These are phyloP conservation scores for Volucella zonaria DNA, from an alignment of 2,888 invertebrate species.

Conservation along the genomic window DNA sequence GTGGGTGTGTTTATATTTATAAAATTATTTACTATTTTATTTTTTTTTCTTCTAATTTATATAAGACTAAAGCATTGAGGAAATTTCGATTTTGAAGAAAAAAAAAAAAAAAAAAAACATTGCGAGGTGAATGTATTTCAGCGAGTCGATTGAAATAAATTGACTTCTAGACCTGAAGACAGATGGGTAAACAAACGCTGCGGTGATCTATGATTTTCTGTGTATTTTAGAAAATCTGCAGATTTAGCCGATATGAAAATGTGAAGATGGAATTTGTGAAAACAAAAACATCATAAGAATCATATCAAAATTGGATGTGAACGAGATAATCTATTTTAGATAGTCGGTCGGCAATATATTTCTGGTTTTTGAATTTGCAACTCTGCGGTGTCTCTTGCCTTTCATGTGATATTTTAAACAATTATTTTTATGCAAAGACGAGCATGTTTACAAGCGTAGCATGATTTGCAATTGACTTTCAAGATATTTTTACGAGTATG, in stretches of 20 bases:
- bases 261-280: not conserved
- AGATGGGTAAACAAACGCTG: constrained; percentile 3
- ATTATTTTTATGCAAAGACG: no score
- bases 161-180: not conserved
- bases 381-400: no score
- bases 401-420: no score
- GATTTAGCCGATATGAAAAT: not conserved
- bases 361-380: no score
- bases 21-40: not conserved
- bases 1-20: constrained; percentile 75
- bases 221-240: not conserved
- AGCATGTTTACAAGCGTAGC: no score
- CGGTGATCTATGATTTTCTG: constrained; percentile 9
- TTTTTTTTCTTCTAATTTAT: constrained; percentile 11
- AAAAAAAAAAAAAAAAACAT: not conserved
- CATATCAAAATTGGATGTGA: not conserved
- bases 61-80: not conserved
- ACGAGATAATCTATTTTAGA: no score
- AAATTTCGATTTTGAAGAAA: no score
- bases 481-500: no score
- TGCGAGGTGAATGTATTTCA: constrained; percentile 36
- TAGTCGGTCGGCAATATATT: no score
- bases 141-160: not conserved
- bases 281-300: not conserved
- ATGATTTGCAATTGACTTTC: no score